Evolutionary conservation across 2,113 vertebrate genomes (phyloP).

Genomic region (Corydoras sp.): DNA sequence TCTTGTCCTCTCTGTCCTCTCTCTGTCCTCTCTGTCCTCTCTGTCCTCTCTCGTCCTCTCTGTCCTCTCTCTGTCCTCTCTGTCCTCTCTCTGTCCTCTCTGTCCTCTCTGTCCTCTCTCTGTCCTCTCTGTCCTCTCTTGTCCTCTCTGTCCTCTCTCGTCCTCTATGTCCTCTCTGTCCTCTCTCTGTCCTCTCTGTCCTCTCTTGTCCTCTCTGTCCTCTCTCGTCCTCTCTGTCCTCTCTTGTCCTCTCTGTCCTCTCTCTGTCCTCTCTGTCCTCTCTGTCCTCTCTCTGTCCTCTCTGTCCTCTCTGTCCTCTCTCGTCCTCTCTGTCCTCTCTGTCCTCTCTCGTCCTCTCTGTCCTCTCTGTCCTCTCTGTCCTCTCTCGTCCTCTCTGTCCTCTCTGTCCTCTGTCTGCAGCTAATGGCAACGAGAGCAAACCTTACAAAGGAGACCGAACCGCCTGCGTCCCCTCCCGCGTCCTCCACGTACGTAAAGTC

Average conservation of each 20-base stretch:
- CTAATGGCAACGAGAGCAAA: constrained; percentile 67
- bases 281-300: constrained; percentile 20
- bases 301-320: constrained; percentile 21
- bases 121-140: too few species aligned
- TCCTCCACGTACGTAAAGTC: constrained; percentile 77
- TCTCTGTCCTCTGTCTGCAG: constrained; percentile 54
- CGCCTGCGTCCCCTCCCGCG: constrained; percentile 67
- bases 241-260: constrained; percentile 23
- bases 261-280: constrained; percentile 40
- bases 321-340: too few species aligned
- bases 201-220: constrained; percentile 27
- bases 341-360: constrained; percentile 8
- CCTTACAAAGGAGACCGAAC: constrained; percentile 63
- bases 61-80: constrained; percentile 40
- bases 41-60: too few species aligned
- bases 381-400: constrained; percentile 8
- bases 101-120: constrained; percentile 20
- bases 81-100: constrained; percentile 40
- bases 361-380: too few species aligned
- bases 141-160: constrained; percentile 20
- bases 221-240: constrained; percentile 24
- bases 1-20: constrained; percentile 21
- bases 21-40: constrained; percentile 40
- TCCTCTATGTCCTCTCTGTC: too few species aligned
- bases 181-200: constrained; percentile 40